Evolutionary conservation across 1,140 invertebrate genomes (phyloP), one percentile per base, ranked within the genome.

Genomic region (Zaprionus ornatus): DNA sequence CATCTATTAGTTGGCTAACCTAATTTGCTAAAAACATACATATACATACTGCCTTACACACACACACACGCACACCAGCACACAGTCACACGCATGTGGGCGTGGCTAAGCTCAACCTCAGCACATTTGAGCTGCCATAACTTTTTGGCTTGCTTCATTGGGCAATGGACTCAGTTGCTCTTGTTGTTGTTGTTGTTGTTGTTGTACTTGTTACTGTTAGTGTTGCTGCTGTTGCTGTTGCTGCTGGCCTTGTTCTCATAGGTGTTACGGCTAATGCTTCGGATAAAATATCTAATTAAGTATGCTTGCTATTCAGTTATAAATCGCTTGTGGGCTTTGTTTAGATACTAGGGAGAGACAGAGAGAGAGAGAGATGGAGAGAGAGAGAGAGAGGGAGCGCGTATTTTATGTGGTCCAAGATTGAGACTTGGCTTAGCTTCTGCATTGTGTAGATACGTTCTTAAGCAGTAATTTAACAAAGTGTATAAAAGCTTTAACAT

Each of bases 201-300:
- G 23, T 12, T 48, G 25, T 52, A 55, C 23, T 27, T 21, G 23
- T 12, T 48, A 17, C 13, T 67, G 54, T 29, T 32, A 13, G 7
- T 32, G 27, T 45, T 56, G 40, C 15, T 35, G 13, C 23, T 62
- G 17, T 27, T n/a, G 23, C 15, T 56, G 52, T 12, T 67, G 54
- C 45, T 45, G 25, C 4, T 57, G 21, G 48, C 6, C 21, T 59
- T 60, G 77, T 63, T 74, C 65, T 68, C 59, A 45, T 83, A 88
- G 84, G 80, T 87, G 80, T 87, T 88, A 84, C 67, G 74, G 59
- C 80, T 87, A 88, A 87, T 87, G 83, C 77, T 19, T 50, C 42
- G 72, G 74, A 83, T 88, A 84, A 88, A 80, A 88, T 88, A 88
- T 88, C 67, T 88, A 82, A 86, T 87, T 83, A 87, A 68, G 67